Conservation (phyloP, 30 jellyfish, hydroid and myxozoan genomes). For the Hydra vulgaris region DNA sequence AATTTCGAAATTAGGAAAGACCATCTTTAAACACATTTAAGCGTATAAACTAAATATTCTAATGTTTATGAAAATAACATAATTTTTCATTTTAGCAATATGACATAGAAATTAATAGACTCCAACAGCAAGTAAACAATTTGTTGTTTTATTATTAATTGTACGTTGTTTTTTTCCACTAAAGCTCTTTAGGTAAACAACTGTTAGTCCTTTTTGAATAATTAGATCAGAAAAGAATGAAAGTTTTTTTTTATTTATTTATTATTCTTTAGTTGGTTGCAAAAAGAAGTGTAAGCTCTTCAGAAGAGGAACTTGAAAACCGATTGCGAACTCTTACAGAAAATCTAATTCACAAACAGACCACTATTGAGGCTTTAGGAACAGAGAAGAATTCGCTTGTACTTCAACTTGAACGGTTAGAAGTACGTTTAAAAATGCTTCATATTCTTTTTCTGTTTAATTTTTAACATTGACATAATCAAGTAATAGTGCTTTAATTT, state of each 20-base stretch:
- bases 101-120: background rate
- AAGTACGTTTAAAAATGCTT: slow-evolving; percentile 24
- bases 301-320: slow-evolving; percentile 89
- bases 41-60: background rate
- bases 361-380: slow-evolving; percentile 76
- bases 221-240: no score
- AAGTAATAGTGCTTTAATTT: background rate
- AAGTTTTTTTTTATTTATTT: no score
- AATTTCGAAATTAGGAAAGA: no score
- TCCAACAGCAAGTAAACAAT: background rate
- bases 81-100: background rate
- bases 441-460: background rate
- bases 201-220: no score
- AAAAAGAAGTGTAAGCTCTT: slow-evolving; percentile 41
- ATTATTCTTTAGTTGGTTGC: slow-evolving; percentile 36
- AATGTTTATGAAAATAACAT: background rate
- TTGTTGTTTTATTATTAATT: no score
- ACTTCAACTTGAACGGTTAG: slow-evolving; percentile 75
- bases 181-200: no score
- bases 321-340: slow-evolving; percentile 81
- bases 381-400: slow-evolving; percentile 83
- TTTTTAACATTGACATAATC: background rate
- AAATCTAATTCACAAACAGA: slow-evolving; percentile 69
- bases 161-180: no score
- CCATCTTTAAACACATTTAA: no score